phyloP scores from a whole-genome alignment of 2,888 invertebrate species.

The Caenorhabditis sp. region DNA sequence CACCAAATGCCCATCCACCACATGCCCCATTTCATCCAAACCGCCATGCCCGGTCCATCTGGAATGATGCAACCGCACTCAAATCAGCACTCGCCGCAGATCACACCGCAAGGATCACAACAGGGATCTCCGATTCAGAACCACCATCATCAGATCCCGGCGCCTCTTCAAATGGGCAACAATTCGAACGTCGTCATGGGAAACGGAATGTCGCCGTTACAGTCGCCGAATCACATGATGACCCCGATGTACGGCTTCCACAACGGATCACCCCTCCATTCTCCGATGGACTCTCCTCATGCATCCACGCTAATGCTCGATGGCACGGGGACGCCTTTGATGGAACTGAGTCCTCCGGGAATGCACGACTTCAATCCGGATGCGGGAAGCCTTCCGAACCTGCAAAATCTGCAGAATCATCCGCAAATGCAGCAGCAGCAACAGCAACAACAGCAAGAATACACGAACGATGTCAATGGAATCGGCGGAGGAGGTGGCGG shows the following conservation, averaged over 20 bases:
- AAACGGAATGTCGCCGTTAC: conserved; percentile 60
- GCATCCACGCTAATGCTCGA: conserved; percentile 68
- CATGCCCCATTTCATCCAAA: conserved; percentile 51
- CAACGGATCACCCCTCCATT: conserved; percentile 68
- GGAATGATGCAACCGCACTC: conserved; percentile 63
- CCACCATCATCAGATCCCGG: conserved; percentile 39
- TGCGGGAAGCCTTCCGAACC: conserved; percentile 56
- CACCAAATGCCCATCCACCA: conserved; percentile 38
- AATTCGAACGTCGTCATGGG: conserved; percentile 8
- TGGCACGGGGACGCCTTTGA: conserved; percentile 63
- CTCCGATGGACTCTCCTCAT: conserved; percentile 67
- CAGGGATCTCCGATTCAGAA: conserved; percentile 53
- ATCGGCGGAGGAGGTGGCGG: conserved; percentile 7
- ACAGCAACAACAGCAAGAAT: no score
- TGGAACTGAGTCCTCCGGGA: conserved; percentile 69
- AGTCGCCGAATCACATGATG: conserved; percentile 66
- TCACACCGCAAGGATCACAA: conserved; percentile 51
- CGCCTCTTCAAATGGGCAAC: conserved; percentile 45
- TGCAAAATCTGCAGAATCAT: conserved; percentile 48
- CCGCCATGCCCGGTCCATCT: conserved; percentile 65
- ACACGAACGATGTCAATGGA: conserved; percentile 40
- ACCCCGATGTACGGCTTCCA: conserved; percentile 60
- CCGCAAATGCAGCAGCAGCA: conserved; percentile 40
- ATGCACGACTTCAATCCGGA: conserved; percentile 55
- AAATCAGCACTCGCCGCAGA: conserved; percentile 51